These are phyloP conservation scores for Orycteropus afer DNA, from an alignment of 2,113 vertebrate species.

Conservation along the genomic window DNA sequence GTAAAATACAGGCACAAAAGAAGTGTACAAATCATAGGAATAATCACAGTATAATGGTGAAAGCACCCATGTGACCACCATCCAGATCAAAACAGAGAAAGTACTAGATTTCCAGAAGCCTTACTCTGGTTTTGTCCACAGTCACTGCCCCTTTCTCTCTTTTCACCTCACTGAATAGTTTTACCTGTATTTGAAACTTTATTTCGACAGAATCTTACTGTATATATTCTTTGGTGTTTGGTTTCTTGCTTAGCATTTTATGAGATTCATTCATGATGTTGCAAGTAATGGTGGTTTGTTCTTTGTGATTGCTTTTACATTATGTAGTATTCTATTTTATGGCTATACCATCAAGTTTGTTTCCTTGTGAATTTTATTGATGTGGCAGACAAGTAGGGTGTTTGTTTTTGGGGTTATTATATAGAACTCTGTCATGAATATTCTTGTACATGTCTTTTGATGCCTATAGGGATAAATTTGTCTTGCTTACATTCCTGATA, in stretches of 20 bases:
- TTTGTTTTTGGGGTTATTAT: constrained; percentile 8
- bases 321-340: background rate
- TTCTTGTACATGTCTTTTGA: background rate
- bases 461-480: background rate
- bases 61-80: fast-evolving
- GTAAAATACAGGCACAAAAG: background rate
- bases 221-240: background rate
- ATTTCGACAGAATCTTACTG: background rate
- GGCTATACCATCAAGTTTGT: background rate
- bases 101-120: background rate
- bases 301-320: constrained; percentile 21
- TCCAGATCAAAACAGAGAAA: background rate
- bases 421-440: background rate
- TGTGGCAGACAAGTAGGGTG: background rate
- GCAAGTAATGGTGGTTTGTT: background rate
- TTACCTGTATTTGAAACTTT: background rate
- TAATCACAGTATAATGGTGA: background rate
- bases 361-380: background rate
- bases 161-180: background rate
- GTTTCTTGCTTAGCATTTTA: background rate
- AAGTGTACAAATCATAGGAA: background rate
- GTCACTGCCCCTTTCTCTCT: background rate
- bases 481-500: background rate
- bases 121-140: fast-evolving
- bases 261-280: background rate